Percentiles rank a stretch among this genome's conserved stretches.
Conservation (phyloP, 2,797 vertebrate genomes). For the Myripristis jacobus region DNA sequence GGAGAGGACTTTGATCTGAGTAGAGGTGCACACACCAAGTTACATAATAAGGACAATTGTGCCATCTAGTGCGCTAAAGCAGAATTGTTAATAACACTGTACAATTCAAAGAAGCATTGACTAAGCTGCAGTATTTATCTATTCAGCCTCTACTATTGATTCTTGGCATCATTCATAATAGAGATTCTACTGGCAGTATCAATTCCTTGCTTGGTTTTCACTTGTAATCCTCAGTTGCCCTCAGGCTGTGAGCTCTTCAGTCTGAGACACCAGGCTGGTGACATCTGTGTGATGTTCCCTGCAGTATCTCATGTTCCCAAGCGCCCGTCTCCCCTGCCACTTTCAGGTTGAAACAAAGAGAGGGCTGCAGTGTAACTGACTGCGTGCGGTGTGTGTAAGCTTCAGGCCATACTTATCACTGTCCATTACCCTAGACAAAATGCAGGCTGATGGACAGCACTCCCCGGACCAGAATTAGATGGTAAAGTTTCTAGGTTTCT, state of each 20-base stretch:
- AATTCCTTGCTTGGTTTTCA: not conserved
- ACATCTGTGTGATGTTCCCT: slow-evolving; percentile 31
- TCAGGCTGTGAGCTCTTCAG: slow-evolving; percentile 17
- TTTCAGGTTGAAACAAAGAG: slow-evolving; percentile 20
- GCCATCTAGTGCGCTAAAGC: slow-evolving; percentile 62
- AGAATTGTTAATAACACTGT: slow-evolving; percentile 4
- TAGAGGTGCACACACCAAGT: not conserved
- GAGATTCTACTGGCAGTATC: not conserved
- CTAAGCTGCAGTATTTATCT: not conserved
- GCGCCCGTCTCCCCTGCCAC: slow-evolving; percentile 19
- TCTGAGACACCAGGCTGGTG: slow-evolving; percentile 32
- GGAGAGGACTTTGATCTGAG: slow-evolving; percentile 4
- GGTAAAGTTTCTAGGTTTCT: slow-evolving; percentile 13
- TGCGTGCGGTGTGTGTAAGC: not conserved
- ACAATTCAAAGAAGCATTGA: not conserved
- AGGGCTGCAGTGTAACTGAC: not conserved
- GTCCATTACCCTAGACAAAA: slow-evolving; percentile 23
- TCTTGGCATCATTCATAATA: not conserved
- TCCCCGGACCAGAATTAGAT: slow-evolving; percentile 10
- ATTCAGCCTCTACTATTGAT: slow-evolving; percentile 1
- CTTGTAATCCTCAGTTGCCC: slow-evolving; percentile 8
- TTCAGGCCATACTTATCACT: slow-evolving; percentile 30
- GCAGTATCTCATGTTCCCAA: slow-evolving; percentile 26
- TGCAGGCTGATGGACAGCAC: slow-evolving; percentile 33
- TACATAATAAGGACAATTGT: slow-evolving; percentile 46